Evolutionary conservation across 2,888 invertebrate genomes (phyloP).

Genomic region (Tenthredo mesomela): DNA sequence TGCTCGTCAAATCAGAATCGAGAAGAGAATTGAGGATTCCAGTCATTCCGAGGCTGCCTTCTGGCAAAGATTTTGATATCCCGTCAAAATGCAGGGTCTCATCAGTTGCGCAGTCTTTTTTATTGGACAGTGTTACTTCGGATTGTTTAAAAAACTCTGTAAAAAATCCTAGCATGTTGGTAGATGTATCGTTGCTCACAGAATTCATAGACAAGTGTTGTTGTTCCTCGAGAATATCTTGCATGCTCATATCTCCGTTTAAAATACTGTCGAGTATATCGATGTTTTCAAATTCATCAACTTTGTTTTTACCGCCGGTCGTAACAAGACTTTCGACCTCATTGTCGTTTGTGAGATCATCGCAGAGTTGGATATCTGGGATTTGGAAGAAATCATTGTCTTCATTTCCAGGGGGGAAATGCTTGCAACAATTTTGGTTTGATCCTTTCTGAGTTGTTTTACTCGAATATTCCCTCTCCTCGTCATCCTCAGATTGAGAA

Average conservation of each 20-base stretch:
- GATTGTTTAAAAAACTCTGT: conserved; percentile 57
- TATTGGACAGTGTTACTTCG: conserved; percentile 22
- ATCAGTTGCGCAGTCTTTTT: neutral
- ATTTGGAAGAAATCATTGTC: conserved; percentile 37
- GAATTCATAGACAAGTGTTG: conserved; percentile 52
- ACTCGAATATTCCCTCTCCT: neutral
- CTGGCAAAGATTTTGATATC: conserved; percentile 44
- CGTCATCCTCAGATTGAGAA: conserved; percentile 39
- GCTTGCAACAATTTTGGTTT: neutral
- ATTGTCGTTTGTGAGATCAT: conserved; percentile 27
- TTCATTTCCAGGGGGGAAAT: neutral
- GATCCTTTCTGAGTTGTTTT: neutral
- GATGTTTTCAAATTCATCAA: conserved; percentile 63
- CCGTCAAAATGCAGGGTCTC: neutral
- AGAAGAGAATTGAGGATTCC: conserved; percentile 59
- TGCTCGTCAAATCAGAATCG: conserved; percentile 62
- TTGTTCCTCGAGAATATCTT: conserved; percentile 61
- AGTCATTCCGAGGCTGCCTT: conserved; percentile 48
- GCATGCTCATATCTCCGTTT: conserved; percentile 62
- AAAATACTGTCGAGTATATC: conserved; percentile 64
- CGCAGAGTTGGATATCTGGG: conserved; percentile 29
- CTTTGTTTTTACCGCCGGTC: neutral
- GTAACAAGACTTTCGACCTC: conserved; percentile 12
- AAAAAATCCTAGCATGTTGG: conserved; percentile 56
- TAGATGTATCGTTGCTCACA: conserved; percentile 56